Evolutionary conservation across 2,797 vertebrate species (phyloP).

Genomic region (Salarias fasciatus): DNA sequence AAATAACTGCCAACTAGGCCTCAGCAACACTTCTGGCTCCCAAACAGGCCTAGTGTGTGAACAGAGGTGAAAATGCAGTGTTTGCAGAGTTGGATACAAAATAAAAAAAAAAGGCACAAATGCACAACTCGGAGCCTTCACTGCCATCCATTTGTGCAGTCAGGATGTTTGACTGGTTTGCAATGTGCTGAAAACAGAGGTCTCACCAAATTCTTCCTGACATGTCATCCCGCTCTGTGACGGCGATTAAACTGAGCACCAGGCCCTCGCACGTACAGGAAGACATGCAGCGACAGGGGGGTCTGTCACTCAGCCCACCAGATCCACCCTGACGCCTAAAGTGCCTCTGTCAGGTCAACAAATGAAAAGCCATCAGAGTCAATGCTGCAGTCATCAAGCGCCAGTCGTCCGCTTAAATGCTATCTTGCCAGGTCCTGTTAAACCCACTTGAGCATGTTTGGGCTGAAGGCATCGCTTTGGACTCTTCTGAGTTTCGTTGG

Average conservation of each 20-base stretch:
- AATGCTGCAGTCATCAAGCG: constrained; percentile 62
- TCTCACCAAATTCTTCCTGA: constrained; percentile 67
- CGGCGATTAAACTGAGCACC: constrained; percentile 65
- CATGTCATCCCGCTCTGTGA: constrained; percentile 58
- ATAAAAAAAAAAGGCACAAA: constrained; percentile 14
- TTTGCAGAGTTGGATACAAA: constrained; percentile 2
- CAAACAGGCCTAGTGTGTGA: not conserved
- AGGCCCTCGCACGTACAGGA: constrained; percentile 41
- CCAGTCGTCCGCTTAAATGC: constrained; percentile 62
- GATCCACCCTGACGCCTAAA: constrained; percentile 62
- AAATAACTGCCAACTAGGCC: constrained; percentile 2
- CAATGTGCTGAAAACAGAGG: constrained; percentile 54
- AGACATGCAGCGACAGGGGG: constrained; percentile 53
- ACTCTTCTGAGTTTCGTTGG: constrained; percentile 45
- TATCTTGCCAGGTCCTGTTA: constrained; percentile 58
- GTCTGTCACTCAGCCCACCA: constrained; percentile 65
- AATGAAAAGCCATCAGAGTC: constrained; percentile 72
- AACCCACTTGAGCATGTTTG: constrained; percentile 44
- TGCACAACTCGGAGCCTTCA: not conserved
- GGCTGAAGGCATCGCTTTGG: constrained; percentile 44
- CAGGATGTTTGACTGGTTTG: constrained; percentile 33
- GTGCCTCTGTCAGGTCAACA: constrained; percentile 75
- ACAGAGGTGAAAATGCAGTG: not conserved
- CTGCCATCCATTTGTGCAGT: constrained; percentile 11
- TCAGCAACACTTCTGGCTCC: not conserved